Base-by-base conservation (phyloP, 2,888 invertebrate species). In the Agriopis aurantiaria region DNA sequence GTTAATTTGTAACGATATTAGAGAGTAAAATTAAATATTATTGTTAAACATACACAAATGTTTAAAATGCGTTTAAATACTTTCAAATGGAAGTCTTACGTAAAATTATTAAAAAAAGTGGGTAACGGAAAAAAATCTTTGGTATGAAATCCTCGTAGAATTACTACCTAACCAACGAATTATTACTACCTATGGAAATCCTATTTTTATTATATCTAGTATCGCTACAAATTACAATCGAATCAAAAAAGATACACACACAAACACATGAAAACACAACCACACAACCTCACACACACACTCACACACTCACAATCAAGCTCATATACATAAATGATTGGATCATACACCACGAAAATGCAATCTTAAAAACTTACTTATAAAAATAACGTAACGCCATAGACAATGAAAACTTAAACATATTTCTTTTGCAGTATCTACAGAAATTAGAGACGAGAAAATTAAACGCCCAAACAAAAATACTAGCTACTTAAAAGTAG, bases 401-500 rank as follows among this genome's bases (percentile, higher is more conserved):
- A 89, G 84, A 88, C 86, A 90, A 86, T 88, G 82, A 86, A 90
- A 91, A 91, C 88, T 87, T 88, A 90, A 91, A 84, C 70, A 83
- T 80, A 83, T 78, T 80, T 77, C 75, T 67, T 76, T 70, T 80
- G 79, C 73, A 78, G 70, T 75, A 73, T 71, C 67, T 55, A 78
- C 76, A 78, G 79, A 80, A 75, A 67, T 8, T 55, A 17, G 8
- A 14, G 58, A 46, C 49, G 41, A 62, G 55, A 12, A 52, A 61
- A n/a, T 33, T 7, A 65, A 71, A 71, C 58, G 66, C 71, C 72
- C 55, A 65, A 73, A 77, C 66, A 78, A 81, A 74, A 75, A 77
- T 70, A 80, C 76, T 68, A 69, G 70, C 72, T 78, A 77, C 56
- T 58, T 51, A 72, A 40, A 5, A 53, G 58, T 76, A 78, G 74